A percentile compares a stretch with the other conserved stretches of the same genome.
Evolutionary conservation across 1,140 invertebrate genomes (phyloP).

Genomic region (Homarus americanus): DNA sequence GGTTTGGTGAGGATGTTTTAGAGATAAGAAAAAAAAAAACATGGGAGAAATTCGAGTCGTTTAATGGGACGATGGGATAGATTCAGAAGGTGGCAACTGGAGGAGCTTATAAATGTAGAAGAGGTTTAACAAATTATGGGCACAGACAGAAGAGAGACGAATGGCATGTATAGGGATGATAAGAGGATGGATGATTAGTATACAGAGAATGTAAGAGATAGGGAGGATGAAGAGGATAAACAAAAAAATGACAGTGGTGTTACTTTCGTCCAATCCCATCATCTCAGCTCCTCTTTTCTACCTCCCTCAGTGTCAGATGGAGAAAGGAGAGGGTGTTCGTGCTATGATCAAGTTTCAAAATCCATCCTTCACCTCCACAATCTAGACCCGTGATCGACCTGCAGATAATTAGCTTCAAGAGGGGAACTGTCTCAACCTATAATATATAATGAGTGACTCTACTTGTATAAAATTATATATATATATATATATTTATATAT

Average conservation of each 20-base stretch:
- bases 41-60: too few species aligned
- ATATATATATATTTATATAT: constrained; percentile 7
- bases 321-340: background rate
- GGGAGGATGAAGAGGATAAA: background rate
- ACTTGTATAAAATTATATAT: constrained; percentile 6
- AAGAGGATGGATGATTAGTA: background rate
- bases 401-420: background rate
- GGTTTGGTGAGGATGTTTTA: background rate
- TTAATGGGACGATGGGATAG: too few species aligned
- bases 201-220: background rate
- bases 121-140: too few species aligned
- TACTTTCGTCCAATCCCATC: too few species aligned
- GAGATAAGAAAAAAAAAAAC: background rate
- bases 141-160: too few species aligned
- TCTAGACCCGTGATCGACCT: background rate
- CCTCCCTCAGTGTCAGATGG: too few species aligned
- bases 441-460: too few species aligned
- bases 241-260: background rate
- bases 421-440: background rate
- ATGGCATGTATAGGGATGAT: background rate
- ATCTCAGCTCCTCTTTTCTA: too few species aligned
- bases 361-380: background rate
- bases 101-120: too few species aligned
- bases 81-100: too few species aligned
- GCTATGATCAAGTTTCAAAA: background rate